These are phyloP conservation scores for Rhizomys pruinosus DNA, from an alignment of 2,113 vertebrate species.

Conservation along the genomic window DNA sequence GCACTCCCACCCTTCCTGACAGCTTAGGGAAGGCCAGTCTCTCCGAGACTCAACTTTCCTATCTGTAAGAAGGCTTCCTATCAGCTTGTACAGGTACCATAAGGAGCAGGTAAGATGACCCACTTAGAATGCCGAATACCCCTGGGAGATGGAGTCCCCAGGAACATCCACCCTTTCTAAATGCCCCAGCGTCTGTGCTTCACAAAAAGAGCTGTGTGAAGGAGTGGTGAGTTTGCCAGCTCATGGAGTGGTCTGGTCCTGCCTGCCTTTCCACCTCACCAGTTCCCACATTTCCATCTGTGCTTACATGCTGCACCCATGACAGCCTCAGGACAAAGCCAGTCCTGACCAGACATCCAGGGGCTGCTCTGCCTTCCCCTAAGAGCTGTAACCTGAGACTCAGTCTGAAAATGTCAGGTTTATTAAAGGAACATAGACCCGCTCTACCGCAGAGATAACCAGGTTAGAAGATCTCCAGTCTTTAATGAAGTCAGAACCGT, in stretches of 20 bases:
- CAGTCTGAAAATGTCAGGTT: neutral
- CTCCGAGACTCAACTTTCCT: neutral
- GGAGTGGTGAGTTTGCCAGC: neutral
- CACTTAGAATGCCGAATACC: accelerated
- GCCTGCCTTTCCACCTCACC: neutral
- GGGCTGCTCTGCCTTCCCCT: too few species aligned
- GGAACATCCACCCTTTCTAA: accelerated
- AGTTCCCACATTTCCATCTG: neutral
- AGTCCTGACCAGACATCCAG: neutral
- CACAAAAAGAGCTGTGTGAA: too few species aligned
- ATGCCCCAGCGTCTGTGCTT: neutral
- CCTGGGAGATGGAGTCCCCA: accelerated
- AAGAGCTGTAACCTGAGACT: neutral
- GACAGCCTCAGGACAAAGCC: neutral
- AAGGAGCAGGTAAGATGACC: too few species aligned
- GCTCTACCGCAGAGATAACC: too few species aligned
- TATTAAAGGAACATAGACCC: neutral
- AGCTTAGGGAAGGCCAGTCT: neutral
- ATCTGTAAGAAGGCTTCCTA: neutral
- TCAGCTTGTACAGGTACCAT: neutral
- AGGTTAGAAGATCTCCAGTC: neutral
- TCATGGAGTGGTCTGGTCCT: neutral
- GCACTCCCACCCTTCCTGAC: neutral
- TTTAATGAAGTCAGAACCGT: neutral
- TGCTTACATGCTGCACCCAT: neutral